phyloP scores from a whole-genome alignment of 2,797 vertebrate genomes.

The Acanthornis magna region DNA sequence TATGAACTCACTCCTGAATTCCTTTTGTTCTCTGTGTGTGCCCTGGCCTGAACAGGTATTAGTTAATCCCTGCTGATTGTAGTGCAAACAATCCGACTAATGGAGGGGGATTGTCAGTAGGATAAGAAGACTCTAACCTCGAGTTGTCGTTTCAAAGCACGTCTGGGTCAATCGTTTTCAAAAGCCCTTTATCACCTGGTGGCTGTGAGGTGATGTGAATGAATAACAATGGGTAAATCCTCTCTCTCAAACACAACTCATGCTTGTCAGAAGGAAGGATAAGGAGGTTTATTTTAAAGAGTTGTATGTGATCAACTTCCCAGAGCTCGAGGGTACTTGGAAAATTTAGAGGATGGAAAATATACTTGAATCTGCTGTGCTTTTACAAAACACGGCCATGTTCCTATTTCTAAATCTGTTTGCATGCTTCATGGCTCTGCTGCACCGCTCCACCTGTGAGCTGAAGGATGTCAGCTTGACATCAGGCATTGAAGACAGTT shows the following conservation, averaged over 20 bases:
- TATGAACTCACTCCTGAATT: neutral
- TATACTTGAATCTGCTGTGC: neutral
- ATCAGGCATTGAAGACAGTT: neutral
- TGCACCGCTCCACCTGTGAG: neutral
- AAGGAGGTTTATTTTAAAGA: neutral
- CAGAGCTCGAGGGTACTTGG: neutral
- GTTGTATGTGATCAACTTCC: neutral
- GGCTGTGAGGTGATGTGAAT: neutral
- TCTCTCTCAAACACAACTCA: neutral
- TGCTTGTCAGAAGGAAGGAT: neutral
- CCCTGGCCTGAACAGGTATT: neutral
- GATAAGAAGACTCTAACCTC: neutral
- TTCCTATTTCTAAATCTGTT: neutral
- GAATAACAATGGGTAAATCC: neutral
- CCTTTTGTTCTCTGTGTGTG: neutral
- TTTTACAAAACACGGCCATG: fast-evolving
- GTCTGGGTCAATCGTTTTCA: neutral
- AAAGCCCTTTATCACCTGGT: neutral
- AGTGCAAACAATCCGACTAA: neutral
- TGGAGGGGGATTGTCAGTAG: neutral
- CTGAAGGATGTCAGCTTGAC: neutral
- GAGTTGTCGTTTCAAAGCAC: neutral
- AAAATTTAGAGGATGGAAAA: neutral
- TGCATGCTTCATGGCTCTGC: neutral
- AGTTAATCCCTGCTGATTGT: neutral